Percentiles rank a stretch among this genome's conserved stretches.
phyloP scores from a whole-genome alignment of 2,113 vertebrate species.

The Symphodus melops region DNA sequence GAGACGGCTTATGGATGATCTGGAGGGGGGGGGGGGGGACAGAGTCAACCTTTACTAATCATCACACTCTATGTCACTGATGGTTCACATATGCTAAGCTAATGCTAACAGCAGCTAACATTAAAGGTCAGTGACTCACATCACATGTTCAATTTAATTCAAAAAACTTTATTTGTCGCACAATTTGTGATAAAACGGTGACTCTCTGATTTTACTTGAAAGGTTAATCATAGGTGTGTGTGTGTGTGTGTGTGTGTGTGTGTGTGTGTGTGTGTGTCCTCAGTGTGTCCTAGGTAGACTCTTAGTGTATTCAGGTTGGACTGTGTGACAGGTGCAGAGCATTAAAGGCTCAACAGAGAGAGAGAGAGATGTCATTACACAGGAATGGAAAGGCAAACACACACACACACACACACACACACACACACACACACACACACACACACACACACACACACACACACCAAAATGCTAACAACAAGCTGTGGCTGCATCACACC shows the following conservation, averaged over 20 bases:
- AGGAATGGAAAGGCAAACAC: conserved; percentile 61
- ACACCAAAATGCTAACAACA: background rate
- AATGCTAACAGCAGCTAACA: background rate
- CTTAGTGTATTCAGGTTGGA: conserved; percentile 41
- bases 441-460: conserved; percentile 2
- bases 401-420: conserved; percentile 1
- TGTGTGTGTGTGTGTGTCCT: conserved; percentile 52
- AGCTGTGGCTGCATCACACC: too few relatives aligned
- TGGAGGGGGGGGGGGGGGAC: conserved; percentile 58
- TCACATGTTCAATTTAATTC: too few relatives aligned
- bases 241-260: conserved; percentile 54
- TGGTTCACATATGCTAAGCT: background rate
- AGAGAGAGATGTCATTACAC: conserved; percentile 31
- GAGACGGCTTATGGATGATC: conserved; percentile 95
- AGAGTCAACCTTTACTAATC: background rate
- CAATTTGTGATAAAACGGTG: too few relatives aligned
- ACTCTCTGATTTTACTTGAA: too few relatives aligned
- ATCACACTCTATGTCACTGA: background rate
- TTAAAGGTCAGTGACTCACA: too few relatives aligned
- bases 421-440: conserved; percentile 13
- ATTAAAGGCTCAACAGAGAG: conserved; percentile 64
- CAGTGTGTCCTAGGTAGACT: conserved; percentile 52
- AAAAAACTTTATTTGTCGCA: too few relatives aligned
- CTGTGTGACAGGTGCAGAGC: conserved; percentile 75
- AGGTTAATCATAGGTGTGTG: too few relatives aligned